Conservation (phyloP, 2,797 vertebrate species). For the Melanotaenia nigrans region DNA sequence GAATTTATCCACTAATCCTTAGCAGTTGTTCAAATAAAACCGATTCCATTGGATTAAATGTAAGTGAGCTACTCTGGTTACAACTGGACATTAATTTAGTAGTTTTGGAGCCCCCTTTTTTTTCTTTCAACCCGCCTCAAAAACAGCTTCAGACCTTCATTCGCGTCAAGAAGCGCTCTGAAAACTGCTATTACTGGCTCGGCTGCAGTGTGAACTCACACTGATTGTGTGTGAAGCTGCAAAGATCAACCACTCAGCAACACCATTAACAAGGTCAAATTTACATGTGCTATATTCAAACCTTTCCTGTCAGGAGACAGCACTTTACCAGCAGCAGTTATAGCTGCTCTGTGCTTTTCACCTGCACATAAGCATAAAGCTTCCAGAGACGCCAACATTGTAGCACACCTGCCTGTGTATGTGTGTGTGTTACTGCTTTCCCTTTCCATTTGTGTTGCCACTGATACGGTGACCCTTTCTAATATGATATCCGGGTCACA, state of each 20-base stretch:
- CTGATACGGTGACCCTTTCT: constrained; percentile 44
- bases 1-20: neutral
- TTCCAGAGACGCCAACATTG: constrained; percentile 3
- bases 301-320: constrained; percentile 21
- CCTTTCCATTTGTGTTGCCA: constrained; percentile 17
- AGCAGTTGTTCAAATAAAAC: constrained; percentile 5
- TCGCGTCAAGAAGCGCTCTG: neutral
- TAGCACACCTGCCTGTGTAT: constrained; percentile 2
- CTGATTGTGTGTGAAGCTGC: constrained; percentile 59
- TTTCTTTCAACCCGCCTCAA: neutral
- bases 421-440: constrained; percentile 22
- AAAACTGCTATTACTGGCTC: constrained; percentile 9
- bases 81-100: neutral
- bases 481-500: constrained; percentile 67
- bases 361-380: constrained; percentile 34
- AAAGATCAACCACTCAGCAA: constrained; percentile 50
- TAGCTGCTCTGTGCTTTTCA: constrained; percentile 16
- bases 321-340: constrained; percentile 20
- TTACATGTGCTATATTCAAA: constrained; percentile 13
- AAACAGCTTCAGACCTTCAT: neutral
- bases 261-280: constrained; percentile 52
- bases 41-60: neutral
- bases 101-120: too few species aligned
- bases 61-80: neutral
- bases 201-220: constrained; percentile 48